phyloP scores from a whole-genome alignment of 2,797 vertebrate species.

The Anisognathus igniventris region DNA sequence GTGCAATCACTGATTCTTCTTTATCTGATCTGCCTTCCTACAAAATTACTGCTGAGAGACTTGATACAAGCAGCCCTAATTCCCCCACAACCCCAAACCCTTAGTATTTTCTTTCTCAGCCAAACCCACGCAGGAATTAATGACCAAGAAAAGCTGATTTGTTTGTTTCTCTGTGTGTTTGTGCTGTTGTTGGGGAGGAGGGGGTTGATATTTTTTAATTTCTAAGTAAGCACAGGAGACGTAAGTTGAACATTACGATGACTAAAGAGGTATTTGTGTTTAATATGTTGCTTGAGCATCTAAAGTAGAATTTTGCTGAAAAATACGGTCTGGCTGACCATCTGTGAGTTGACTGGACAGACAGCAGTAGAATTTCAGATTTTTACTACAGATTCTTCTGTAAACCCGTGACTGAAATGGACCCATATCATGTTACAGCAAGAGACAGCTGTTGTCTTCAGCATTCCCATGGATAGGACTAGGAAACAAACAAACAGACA shows the following conservation, averaged over 20 bases:
- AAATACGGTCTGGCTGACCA: neutral
- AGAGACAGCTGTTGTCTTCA: neutral
- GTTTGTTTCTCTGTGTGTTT: rapidly evolving
- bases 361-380: neutral
- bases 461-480: neutral
- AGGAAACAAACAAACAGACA: neutral
- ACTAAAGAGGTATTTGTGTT: neutral
- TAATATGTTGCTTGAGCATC: neutral
- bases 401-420: neutral
- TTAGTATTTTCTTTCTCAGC: neutral
- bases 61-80: neutral
- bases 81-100: rapidly evolving
- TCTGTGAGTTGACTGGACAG: neutral
- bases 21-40: neutral
- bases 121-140: neutral
- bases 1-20: neutral
- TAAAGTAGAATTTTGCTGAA: neutral
- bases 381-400: neutral
- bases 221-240: neutral
- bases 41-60: neutral
- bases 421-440: neutral
- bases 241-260: neutral
- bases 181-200: neutral
- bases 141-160: neutral
- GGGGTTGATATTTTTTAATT: neutral